These are phyloP conservation scores for Hydrolagus affinis DNA, from an alignment of 2,113 vertebrate species.

Conservation along the genomic window DNA sequence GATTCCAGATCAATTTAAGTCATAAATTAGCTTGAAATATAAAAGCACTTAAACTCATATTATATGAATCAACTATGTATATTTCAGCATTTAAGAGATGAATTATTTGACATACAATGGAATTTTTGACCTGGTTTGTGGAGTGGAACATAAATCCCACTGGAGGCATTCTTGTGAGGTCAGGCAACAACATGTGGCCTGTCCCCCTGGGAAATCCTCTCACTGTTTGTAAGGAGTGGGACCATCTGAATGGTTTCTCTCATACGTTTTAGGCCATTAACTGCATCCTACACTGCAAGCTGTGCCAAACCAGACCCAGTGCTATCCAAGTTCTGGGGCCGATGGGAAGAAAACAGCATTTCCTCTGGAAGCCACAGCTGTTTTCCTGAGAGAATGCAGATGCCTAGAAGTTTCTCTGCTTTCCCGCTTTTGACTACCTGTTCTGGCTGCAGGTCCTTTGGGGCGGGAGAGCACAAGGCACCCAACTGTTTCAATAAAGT, in stretches of 20 bases:
- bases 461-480: constrained; percentile 44
- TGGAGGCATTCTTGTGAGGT: constrained; percentile 57
- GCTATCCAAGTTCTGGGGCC: constrained; percentile 60
- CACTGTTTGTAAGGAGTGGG: constrained; percentile 57
- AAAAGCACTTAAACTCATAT: background rate
- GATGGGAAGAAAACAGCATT: constrained; percentile 71
- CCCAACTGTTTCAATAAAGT: constrained; percentile 49
- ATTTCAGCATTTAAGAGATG: background rate
- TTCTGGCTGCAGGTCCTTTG: constrained; percentile 54
- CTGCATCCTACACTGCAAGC: constrained; percentile 67
- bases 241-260: constrained; percentile 51
- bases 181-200: constrained; percentile 54
- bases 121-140: background rate
- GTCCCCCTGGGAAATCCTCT: constrained; percentile 57
- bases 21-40: background rate
- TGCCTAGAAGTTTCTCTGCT: constrained; percentile 56
- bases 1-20: background rate
- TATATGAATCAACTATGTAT: background rate
- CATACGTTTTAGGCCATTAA: constrained; percentile 75
- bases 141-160: constrained; percentile 48
- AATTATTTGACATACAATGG: background rate
- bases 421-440: constrained; percentile 66
- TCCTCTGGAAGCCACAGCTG: constrained; percentile 79
- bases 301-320: constrained; percentile 65
- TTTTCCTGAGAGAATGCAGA: constrained; percentile 68